Conservation (phyloP, 2,888 invertebrate species). For the Agrochola circellaris region DNA sequence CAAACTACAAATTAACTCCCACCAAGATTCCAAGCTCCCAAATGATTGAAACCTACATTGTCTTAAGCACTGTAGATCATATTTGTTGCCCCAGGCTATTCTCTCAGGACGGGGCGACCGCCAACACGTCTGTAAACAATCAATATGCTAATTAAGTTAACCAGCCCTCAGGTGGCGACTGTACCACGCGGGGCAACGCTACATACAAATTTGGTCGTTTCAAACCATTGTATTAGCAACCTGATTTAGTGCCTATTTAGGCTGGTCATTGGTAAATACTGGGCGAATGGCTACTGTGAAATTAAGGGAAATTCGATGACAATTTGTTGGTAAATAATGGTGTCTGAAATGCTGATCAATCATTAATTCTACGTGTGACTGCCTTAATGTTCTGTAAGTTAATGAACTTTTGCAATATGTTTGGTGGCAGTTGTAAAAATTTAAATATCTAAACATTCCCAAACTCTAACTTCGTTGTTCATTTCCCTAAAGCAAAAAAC, state of each 20-base stretch:
- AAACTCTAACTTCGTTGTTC: neutral
- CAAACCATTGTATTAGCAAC: slow-evolving; percentile 60
- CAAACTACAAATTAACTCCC: slow-evolving; percentile 18
- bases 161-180: slow-evolving; percentile 73
- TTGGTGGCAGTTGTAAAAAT: no score
- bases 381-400: neutral
- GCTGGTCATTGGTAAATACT: slow-evolving; percentile 40
- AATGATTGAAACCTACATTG: slow-evolving; percentile 49
- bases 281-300: slow-evolving; percentile 20
- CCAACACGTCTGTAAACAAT: slow-evolving; percentile 82
- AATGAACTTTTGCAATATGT: neutral
- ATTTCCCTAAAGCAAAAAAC: slow-evolving; percentile 2
- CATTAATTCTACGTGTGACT: slow-evolving; percentile 1
- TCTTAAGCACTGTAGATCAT: slow-evolving; percentile 55
- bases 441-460: neutral
- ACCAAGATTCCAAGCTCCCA: slow-evolving; percentile 8
- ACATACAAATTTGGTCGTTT: slow-evolving; percentile 67
- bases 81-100: slow-evolving; percentile 48
- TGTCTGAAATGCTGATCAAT: neutral
- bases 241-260: slow-evolving; percentile 63
- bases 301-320: slow-evolving; percentile 26
- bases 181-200: slow-evolving; percentile 50
- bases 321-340: slow-evolving; percentile 22
- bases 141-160: slow-evolving; percentile 84
- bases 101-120: slow-evolving; percentile 52